Conservation (phyloP, 2,888 invertebrate species). For the Lasius fuliginosus region DNA sequence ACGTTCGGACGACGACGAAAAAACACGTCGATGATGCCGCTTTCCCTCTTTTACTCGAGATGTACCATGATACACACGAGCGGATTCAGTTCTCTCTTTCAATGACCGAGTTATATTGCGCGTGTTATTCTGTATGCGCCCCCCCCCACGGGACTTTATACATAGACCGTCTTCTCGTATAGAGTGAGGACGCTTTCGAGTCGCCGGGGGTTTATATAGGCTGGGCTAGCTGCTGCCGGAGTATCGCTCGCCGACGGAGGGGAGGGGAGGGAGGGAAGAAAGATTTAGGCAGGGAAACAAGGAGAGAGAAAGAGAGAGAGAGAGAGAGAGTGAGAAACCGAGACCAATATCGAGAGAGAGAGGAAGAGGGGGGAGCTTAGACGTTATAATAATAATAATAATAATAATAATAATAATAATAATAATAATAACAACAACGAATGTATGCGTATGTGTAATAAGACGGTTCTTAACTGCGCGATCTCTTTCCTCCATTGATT, state of each 20-base stretch:
- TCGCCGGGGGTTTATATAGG: constrained; percentile 84
- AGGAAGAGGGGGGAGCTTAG: constrained; percentile 1
- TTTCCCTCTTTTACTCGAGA: background rate
- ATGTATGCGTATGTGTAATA: constrained; percentile 21
- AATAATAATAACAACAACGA: constrained; percentile 14
- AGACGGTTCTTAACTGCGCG: constrained; percentile 49
- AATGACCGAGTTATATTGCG: constrained; percentile 27
- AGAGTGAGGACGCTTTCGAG: constrained; percentile 83
- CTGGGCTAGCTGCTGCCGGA: constrained; percentile 77
- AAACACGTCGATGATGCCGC: background rate
- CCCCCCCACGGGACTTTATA: constrained; percentile 76
- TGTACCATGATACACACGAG: background rate
- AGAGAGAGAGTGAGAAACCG: constrained; percentile 28
- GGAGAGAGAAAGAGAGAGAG: constrained; percentile 15
- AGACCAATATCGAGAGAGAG: background rate
- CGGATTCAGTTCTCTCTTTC: background rate
- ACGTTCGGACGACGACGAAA: too few species aligned
- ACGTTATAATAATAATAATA: constrained; percentile 9
- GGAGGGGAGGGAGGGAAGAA: constrained; percentile 25
- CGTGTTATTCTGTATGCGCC: constrained; percentile 56
- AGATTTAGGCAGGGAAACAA: constrained; percentile 50
- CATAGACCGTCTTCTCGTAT: constrained; percentile 83
- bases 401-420: constrained; percentile 13
- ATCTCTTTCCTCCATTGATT: constrained; percentile 61
- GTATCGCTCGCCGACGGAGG: constrained; percentile 13